phyloP scores from a whole-genome alignment of 2,113 vertebrate genomes.

The crab-eating macaque (Macaca fascicularis) region DNA sequence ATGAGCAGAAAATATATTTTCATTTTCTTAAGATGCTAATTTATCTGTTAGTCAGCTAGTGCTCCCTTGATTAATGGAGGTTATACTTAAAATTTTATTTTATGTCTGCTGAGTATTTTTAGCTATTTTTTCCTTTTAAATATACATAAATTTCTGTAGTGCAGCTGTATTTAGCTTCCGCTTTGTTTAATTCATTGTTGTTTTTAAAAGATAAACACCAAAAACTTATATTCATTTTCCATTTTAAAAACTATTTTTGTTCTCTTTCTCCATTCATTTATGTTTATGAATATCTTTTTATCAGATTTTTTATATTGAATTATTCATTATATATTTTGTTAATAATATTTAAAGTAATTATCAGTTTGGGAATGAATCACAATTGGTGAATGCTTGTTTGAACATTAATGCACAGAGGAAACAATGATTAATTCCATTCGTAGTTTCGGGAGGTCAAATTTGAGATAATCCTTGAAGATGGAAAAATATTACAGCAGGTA shows the following conservation, averaged over 20 bases:
- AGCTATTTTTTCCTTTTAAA: neutral
- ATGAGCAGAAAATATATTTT: neutral
- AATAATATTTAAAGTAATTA: neutral
- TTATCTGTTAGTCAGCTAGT: neutral
- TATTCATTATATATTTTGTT: neutral
- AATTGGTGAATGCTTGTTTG: neutral
- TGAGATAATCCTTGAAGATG: neutral
- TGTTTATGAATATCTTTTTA: neutral
- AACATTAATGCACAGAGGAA: neutral
- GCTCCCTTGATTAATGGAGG: neutral
- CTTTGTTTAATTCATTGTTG: neutral
- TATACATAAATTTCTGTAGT: neutral
- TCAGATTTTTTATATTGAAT: neutral
- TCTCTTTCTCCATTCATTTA: neutral
- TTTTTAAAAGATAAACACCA: neutral
- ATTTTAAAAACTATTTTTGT: neutral
- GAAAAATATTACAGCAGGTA: neutral
- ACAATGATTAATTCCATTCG: neutral
- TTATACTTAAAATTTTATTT: neutral
- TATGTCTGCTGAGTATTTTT: neutral
- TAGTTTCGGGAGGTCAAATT: neutral
- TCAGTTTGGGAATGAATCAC: neutral
- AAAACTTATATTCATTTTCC: neutral
- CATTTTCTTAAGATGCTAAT: neutral
- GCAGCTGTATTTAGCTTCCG: neutral